Base-by-base conservation (phyloP, 2,113 vertebrate genomes). In the Gobius niger region DNA sequence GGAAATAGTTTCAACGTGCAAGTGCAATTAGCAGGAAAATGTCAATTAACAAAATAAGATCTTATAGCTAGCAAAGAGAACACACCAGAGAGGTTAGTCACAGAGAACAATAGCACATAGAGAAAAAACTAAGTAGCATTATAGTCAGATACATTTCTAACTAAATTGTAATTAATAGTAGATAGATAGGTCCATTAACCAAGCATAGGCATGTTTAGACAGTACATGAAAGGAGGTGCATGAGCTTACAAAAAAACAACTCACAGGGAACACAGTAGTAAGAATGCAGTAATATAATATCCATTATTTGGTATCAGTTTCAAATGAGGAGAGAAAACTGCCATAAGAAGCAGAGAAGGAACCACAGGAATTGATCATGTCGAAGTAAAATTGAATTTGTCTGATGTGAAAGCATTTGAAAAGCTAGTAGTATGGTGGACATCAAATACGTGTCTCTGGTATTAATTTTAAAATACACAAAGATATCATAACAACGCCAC, bases 201-300 rank as follows among this genome's bases (percentile, higher is more conserved):
- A 19, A 53, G 11, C 52, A 52, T 4, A 18, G 9, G 16, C 51
- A 18, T 52, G 1, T 52, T 52, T 52, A 9, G 8, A 53, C 52
- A 53, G 52, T 19, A 10, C 18, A 53, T 9, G 7, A 9, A 3
- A 19, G 18, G 14, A n/a, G 12, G 4, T 15, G 7, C 49, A n/a
- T 49, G 2, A 60, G 5, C 15, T 44, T 16, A n/a, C 2, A 18
- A 44, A n/a, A 12, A 24, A 50, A 51, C 41, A 61, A 7, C 4
- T 10, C 9, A 3, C 44, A 67, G 44, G 18, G 51, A 68, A 18
- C 24, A 42, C 12, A 77, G 85, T 73, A 69, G 75, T 66, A 60
- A 76, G 78, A 11, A 6, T 24, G 9, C 50, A 51, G 81, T 76
- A 67, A 86, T 50, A 57, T 19, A 59, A 87, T 75, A 81, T 62